Base-by-base conservation (phyloP, 2,797 vertebrate species). In the Schizopygopsis pylzovi region DNA sequence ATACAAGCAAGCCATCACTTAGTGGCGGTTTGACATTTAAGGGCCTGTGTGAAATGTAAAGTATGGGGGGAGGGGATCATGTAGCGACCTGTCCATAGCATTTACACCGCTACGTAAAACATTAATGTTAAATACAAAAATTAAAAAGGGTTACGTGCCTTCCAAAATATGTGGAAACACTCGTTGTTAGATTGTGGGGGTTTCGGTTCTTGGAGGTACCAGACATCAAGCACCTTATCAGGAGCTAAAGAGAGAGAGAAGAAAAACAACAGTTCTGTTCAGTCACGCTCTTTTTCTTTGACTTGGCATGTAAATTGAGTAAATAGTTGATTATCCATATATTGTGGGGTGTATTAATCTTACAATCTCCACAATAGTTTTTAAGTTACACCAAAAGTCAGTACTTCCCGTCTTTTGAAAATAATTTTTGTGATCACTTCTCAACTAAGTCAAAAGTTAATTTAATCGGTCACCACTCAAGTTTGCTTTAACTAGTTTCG, bases 151-250 rank as follows among this genome's bases (percentile, higher is more conserved):
- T 75, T 73, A 89, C 94, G 89, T 92, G 96, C 98, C 96, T 97
- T 98, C 98, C 98, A 99, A 59, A 96, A 96, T 15, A 99, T 83
- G 63, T 86, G 94, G 81, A 96, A 90, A 45, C 84, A 88, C 2
- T 87, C 88, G 5, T 4, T 75, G 63, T 72, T 1, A 81, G 59
- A 33, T 33, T 86, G 16, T 75, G 0, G 1, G 88, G 43, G 49
- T 39, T 90, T 56, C 3, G 9, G 28, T 37, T 88, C 85, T 83
- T 92, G n/a, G 8, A 89, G 76, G 81, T 94, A 96, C 98, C 98
- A 99, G 33, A 96, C 80, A 7, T 98, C 96, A 91, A 95, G 86
- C 77, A 87, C 85, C 80, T 84, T 86, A 25, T 87, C 71, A 16
- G 95, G 96, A 85, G 90, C 95, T 96, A 83, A 25, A 87, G 83